These are phyloP conservation scores for Neotoxoptera formosana DNA, from an alignment of 1,140 invertebrate genomes.

Conservation along the genomic window DNA sequence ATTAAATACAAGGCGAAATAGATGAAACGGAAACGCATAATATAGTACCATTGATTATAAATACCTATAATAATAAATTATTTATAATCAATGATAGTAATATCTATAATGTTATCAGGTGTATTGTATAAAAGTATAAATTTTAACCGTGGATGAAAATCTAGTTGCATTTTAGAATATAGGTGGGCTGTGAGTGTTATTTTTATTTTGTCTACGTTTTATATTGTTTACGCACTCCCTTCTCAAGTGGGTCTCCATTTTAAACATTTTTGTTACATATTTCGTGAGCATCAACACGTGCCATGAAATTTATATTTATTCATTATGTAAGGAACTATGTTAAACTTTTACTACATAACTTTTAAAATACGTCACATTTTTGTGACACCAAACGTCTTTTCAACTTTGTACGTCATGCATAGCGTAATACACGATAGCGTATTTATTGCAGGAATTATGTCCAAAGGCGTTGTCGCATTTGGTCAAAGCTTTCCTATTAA, in stretches of 20 bases:
- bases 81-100: no score
- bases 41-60: not conserved
- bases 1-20: not conserved
- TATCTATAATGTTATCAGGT: not conserved
- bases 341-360: not conserved
- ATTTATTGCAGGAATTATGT: not conserved
- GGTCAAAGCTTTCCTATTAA: not conserved
- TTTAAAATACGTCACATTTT: not conserved
- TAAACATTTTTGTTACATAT: not conserved
- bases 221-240: not conserved
- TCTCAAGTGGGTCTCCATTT: fast-evolving
- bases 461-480: not conserved
- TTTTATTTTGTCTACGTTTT: not conserved
- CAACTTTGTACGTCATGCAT: not conserved
- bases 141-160: not conserved
- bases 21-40: not conserved
- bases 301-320: not conserved
- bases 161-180: not conserved
- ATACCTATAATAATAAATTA: no score
- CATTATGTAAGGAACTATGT: not conserved
- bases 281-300: not conserved
- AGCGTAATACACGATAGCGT: not conserved
- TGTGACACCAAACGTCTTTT: not conserved
- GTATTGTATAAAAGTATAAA: not conserved
- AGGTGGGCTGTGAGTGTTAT: not conserved